These are phyloP conservation scores for Urocynchramus pylzowi DNA, from an alignment of 2,113 vertebrate species.

Conservation along the genomic window DNA sequence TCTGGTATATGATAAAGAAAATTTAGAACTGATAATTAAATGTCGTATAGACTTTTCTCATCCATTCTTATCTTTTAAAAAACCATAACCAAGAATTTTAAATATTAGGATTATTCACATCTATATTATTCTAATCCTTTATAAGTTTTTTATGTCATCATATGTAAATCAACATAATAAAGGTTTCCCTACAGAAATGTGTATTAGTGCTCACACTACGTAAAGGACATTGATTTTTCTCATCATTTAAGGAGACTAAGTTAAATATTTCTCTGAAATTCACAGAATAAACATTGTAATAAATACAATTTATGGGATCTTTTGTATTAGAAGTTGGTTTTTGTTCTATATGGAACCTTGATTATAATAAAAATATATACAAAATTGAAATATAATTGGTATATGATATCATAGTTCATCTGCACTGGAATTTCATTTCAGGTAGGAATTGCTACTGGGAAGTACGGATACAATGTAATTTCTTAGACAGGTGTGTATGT, in stretches of 20 bases:
- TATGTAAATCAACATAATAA: neutral
- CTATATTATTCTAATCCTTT: neutral
- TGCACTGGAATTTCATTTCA: neutral
- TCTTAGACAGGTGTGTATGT: conserved; percentile 16
- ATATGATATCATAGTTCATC: neutral
- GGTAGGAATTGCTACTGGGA: neutral
- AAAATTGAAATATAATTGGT: neutral
- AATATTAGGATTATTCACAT: neutral
- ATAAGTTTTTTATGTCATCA: neutral
- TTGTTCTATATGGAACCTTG: neutral
- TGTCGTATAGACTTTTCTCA: rapidly evolving
- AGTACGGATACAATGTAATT: neutral
- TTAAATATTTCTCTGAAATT: neutral
- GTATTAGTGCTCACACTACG: neutral
- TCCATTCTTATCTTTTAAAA: neutral
- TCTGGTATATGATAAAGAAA: neutral
- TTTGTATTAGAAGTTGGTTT: neutral
- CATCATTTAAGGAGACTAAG: neutral
- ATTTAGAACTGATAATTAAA: neutral
- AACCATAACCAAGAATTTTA: neutral
- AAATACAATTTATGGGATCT: neutral
- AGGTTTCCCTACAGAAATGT: neutral
- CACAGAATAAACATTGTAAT: neutral
- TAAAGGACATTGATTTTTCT: neutral
- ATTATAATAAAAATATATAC: neutral